Conservation (phyloP, 2,113 vertebrate genomes). For the Notothenia rossii region DNA sequence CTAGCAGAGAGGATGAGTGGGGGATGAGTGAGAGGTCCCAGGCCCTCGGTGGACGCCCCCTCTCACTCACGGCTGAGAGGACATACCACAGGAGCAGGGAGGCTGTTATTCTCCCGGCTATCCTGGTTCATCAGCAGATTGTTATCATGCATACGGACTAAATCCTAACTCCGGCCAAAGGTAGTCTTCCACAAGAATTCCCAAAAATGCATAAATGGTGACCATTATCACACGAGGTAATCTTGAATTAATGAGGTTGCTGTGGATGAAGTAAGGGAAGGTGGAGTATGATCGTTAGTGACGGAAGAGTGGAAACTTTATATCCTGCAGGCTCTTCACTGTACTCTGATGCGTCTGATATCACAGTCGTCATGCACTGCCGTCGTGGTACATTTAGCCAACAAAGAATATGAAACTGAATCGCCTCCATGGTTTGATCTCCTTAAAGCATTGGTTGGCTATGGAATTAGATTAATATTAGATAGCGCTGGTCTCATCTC, state of each 20-base stretch:
- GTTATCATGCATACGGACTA: constrained; percentile 59
- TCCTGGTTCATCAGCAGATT: constrained; percentile 77
- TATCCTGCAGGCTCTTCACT: constrained; percentile 51
- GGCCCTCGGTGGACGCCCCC: constrained; percentile 27
- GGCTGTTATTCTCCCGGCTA: constrained; percentile 73
- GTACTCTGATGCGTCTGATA: constrained; percentile 52
- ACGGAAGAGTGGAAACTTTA: constrained; percentile 40
- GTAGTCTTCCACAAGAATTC: constrained; percentile 33
- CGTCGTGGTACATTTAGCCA: constrained; percentile 68
- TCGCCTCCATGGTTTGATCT: constrained; percentile 68
- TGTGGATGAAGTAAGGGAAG: constrained; percentile 14
- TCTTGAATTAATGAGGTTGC: constrained; percentile 60
- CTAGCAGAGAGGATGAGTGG: constrained; percentile 43
- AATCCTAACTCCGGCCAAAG: constrained; percentile 16
- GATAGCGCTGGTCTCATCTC: constrained; percentile 50
- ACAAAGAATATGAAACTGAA: constrained; percentile 82
- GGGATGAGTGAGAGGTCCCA: constrained; percentile 75
- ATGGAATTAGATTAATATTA: constrained; percentile 71
- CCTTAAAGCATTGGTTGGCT: constrained; percentile 56
- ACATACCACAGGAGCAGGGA: constrained; percentile 76
- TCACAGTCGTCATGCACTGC: constrained; percentile 29
- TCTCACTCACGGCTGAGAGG: constrained; percentile 56
- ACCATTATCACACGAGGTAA: constrained; percentile 44
- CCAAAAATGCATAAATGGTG: constrained; percentile 49
- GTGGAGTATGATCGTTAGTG: constrained; percentile 1